Evolutionary conservation across 2,888 invertebrate genomes (phyloP).

Genomic region (Drepana falcataria): DNA sequence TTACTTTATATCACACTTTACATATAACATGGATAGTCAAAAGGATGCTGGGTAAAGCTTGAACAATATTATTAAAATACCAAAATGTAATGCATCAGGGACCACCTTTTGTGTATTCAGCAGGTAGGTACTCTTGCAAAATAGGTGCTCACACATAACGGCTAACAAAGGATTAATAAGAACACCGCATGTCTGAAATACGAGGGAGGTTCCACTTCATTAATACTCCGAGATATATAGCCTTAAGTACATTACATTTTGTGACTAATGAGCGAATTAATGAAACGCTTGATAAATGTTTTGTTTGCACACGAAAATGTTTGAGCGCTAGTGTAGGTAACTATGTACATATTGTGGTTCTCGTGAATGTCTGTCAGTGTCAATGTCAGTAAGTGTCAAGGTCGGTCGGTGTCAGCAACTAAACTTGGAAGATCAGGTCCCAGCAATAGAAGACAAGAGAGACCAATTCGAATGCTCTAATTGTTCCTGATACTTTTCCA

Average conservation of each 20-base stretch:
- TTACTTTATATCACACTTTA: too few relatives aligned
- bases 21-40: too few relatives aligned
- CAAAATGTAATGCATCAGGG: not conserved
- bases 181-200: slow-evolving; percentile 5
- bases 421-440: too few relatives aligned
- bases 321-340: slow-evolving; percentile 3
- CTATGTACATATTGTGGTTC: too few relatives aligned
- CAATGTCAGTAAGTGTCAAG: too few relatives aligned
- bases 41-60: too few relatives aligned
- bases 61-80: too few relatives aligned
- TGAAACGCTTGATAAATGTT: slow-evolving; percentile 16
- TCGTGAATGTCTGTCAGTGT: too few relatives aligned
- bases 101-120: not conserved
- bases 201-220: slow-evolving; percentile 7
- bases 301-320: slow-evolving; percentile 4
- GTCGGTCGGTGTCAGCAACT: too few relatives aligned
- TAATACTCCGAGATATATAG: slow-evolving; percentile 14
- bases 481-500: too few relatives aligned
- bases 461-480: too few relatives aligned
- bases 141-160: slow-evolving; percentile 4
- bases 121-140: not conserved
- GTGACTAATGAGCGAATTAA: slow-evolving; percentile 22
- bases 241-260: slow-evolving; percentile 13
- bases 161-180: slow-evolving; percentile 6
- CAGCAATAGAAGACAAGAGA: too few relatives aligned